Conservation (phyloP, 2,797 vertebrate genomes). For the Microctenopoma stevenorrisi region DNA sequence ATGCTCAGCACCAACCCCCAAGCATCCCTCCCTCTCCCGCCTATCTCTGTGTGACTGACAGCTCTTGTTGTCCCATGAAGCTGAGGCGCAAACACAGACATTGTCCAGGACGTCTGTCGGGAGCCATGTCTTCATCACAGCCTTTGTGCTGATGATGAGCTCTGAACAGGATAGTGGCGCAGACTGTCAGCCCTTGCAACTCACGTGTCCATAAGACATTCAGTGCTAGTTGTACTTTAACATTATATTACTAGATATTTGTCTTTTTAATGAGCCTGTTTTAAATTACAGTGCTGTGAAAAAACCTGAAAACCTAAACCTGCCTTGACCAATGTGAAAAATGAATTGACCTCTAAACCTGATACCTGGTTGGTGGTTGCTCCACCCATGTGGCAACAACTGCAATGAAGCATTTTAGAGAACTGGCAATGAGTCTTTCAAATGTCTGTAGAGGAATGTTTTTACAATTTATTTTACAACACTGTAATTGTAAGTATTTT, state of each 20-base stretch:
- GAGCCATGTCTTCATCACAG: conserved; percentile 69
- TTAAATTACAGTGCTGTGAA: background rate
- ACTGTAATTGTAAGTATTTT: background rate
- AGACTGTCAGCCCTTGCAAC: conserved; percentile 18
- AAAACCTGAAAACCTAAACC: too few relatives aligned
- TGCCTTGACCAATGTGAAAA: too few relatives aligned
- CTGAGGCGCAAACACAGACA: conserved; percentile 61
- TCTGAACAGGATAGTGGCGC: conserved; percentile 39
- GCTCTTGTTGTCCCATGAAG: conserved; percentile 63
- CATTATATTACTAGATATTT: conserved; percentile 15
- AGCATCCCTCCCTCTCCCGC: conserved; percentile 47
- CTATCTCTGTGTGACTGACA: conserved; percentile 63
- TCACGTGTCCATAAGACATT: conserved; percentile 31
- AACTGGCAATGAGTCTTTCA: too few relatives aligned
- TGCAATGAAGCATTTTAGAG: too few relatives aligned
- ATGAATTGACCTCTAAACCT: too few relatives aligned
- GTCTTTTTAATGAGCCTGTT: conserved; percentile 10
- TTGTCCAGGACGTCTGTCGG: conserved; percentile 66
- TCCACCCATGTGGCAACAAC: too few relatives aligned
- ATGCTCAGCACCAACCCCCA: conserved; percentile 55
- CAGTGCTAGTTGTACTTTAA: background rate
- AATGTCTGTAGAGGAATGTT: too few relatives aligned
- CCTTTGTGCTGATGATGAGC: conserved; percentile 63
- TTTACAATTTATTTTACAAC: too few relatives aligned
- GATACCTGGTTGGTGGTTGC: too few relatives aligned